Evolutionary conservation across 2,113 vertebrate genomes (phyloP), one percentile per base, ranked within the genome.

Genomic region (Channa argus): DNA sequence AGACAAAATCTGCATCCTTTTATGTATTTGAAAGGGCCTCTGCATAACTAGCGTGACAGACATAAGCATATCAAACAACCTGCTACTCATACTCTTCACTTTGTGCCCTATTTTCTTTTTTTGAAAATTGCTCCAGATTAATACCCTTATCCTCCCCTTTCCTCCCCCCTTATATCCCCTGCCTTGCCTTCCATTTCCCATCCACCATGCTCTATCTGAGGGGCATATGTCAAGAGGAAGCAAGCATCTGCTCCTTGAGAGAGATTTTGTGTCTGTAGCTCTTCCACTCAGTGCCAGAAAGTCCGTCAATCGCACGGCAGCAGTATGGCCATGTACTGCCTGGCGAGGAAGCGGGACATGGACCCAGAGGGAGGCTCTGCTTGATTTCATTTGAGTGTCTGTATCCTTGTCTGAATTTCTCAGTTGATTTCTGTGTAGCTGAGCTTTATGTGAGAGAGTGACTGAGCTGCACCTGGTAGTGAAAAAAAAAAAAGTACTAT

Each of bases 181-280:
- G 68, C 24, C 44, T 70, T 75, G 62, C 83, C 61, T 51, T 82
- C 76, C 61, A 60, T 66, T 68, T 78, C 65, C 69, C 50, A 14
- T 71, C 79, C 63, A 49, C 78, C 65, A 68, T 77, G 63, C 80
- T 86, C 70, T 79, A 76, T 87, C 86, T 86, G 83, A 45, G 73
- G 80, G 86, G 81, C 90, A 91, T 92, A 93, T 93, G 92, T 93
- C 88, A 87, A 78, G 88, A 87, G 84, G 83, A 92, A 88, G 89
- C 82, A 87, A 89, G 91, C 90, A 92, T 92, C 92, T 92, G 90
- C 86, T 92, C 80, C 89, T 93, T 92, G 87, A 91, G 90, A 86
- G 83, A 84, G 88, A 89, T 91, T 90, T 85, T 62, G 77, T 76
- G 74, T 67, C 78, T 15, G 43, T 61, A 8, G 45, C 65, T 74